phyloP scores from a whole-genome alignment of 2,888 invertebrate genomes.

The Spodoptera exigua region DNA sequence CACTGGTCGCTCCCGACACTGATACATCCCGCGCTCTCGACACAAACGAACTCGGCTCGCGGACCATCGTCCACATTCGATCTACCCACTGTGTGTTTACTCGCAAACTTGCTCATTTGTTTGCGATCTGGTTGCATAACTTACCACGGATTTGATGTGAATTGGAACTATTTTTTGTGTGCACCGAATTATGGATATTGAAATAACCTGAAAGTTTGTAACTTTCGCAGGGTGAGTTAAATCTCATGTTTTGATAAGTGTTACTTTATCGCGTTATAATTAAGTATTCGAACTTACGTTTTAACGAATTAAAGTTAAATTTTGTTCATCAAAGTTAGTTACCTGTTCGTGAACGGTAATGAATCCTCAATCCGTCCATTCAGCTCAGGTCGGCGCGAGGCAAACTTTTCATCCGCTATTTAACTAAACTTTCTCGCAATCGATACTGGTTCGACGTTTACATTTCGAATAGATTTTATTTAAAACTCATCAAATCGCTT shows the following conservation, averaged over 20 bases:
- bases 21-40: conserved; percentile 59
- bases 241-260: conserved; percentile 13
- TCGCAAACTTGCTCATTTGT: conserved; percentile 67
- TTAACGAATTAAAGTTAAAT: conserved; percentile 41
- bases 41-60: conserved; percentile 67
- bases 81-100: conserved; percentile 68
- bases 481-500: conserved; percentile 20
- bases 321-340: conserved; percentile 53
- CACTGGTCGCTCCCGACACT: conserved; percentile 75
- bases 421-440: conserved; percentile 65
- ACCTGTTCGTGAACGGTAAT: conserved; percentile 61
- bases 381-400: conserved; percentile 50
- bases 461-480: conserved; percentile 57
- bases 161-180: conserved; percentile 46
- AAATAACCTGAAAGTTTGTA: conserved; percentile 70
- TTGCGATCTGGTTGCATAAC: conserved; percentile 64
- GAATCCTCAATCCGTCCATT: conserved; percentile 59
- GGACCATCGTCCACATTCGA: conserved; percentile 62
- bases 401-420: conserved; percentile 68
- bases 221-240: conserved; percentile 72
- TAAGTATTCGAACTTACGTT: conserved; percentile 29
- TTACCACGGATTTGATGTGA: conserved; percentile 68
- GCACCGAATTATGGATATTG: conserved; percentile 73
- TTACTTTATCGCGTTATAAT: conserved; percentile 20
- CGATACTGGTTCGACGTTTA: conserved; percentile 62